These are phyloP conservation scores for Unio pictorum DNA, from an alignment of 2,888 invertebrate species.

Conservation along the genomic window DNA sequence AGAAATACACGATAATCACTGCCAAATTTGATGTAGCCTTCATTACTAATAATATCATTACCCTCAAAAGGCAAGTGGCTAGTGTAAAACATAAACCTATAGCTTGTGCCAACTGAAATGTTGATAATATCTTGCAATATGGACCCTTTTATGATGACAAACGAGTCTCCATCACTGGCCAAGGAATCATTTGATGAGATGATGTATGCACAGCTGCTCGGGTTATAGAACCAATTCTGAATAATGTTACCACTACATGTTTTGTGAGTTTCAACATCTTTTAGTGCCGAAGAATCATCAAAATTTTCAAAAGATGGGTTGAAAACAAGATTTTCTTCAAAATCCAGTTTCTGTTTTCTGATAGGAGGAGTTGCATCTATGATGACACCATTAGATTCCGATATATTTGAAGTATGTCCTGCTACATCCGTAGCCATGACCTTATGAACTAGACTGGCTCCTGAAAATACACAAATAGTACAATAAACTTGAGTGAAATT, in stretches of 20 bases:
- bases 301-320: conserved; percentile 20
- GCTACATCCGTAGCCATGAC: conserved; percentile 20
- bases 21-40: conserved; percentile 22
- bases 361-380: conserved; percentile 22
- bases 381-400: conserved; percentile 17
- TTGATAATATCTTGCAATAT: too few relatives aligned
- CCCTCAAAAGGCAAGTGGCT: conserved; percentile 7
- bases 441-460: conserved; percentile 3
- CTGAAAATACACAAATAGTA: background rate
- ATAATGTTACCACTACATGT: too few relatives aligned
- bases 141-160: too few relatives aligned
- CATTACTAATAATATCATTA: conserved; percentile 10
- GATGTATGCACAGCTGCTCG: too few relatives aligned
- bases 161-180: too few relatives aligned
- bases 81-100: conserved; percentile 13
- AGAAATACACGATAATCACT: conserved; percentile 12
- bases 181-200: too few relatives aligned
- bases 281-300: too few relatives aligned
- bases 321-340: conserved; percentile 8
- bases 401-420: conserved; percentile 14
- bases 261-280: too few relatives aligned
- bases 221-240: too few relatives aligned
- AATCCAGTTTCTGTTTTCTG: conserved; percentile 4
- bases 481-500: too few relatives aligned
- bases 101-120: background rate